These are phyloP conservation scores for Dendrolimus kikuchii DNA, from an alignment of 1,140 invertebrate genomes.

Conservation along the genomic window DNA sequence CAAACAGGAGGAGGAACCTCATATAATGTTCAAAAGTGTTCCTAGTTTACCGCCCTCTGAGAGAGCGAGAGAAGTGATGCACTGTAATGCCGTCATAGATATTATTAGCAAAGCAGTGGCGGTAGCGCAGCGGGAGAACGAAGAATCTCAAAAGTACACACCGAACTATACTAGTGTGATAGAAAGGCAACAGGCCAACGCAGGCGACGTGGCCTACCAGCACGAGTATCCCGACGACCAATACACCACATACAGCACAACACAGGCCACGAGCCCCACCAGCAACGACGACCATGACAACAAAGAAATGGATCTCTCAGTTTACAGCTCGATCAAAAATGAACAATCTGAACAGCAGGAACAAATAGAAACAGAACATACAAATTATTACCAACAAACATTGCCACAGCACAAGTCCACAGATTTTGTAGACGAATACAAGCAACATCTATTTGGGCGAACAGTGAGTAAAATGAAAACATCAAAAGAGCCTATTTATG, in stretches of 20 bases:
- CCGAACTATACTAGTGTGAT: slow-evolving; percentile 50
- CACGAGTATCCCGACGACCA: slow-evolving; percentile 53
- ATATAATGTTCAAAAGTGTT: slow-evolving; percentile 68
- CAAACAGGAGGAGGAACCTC: slow-evolving; percentile 57
- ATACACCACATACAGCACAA: slow-evolving; percentile 31
- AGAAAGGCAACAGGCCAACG: slow-evolving; percentile 31
- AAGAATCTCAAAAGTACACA: slow-evolving; percentile 57
- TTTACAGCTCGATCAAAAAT: slow-evolving; percentile 48
- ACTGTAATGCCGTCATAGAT: slow-evolving; percentile 69
- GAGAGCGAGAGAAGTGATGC: slow-evolving; percentile 62
- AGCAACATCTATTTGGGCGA: slow-evolving; percentile 41
- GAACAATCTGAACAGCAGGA: slow-evolving; percentile 30
- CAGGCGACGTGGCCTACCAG: slow-evolving; percentile 26
- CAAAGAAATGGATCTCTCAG: slow-evolving; percentile 67
- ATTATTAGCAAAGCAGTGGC: slow-evolving; percentile 69
- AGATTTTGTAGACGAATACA: slow-evolving; percentile 52
- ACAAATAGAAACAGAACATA: slow-evolving; percentile 14
- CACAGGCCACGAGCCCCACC: slow-evolving; percentile 36
- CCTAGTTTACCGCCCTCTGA: slow-evolving; percentile 59
- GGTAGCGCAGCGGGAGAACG: slow-evolving; percentile 63
- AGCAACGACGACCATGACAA: slow-evolving; percentile 55
- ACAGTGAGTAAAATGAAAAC: slow-evolving; percentile 35
- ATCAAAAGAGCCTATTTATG: slow-evolving; percentile 52
- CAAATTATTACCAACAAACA: slow-evolving; percentile 33
- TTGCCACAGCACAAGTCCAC: slow-evolving; percentile 30